Conservation (phyloP, 2,113 vertebrate species). For the Cercocebus atys region DNA sequence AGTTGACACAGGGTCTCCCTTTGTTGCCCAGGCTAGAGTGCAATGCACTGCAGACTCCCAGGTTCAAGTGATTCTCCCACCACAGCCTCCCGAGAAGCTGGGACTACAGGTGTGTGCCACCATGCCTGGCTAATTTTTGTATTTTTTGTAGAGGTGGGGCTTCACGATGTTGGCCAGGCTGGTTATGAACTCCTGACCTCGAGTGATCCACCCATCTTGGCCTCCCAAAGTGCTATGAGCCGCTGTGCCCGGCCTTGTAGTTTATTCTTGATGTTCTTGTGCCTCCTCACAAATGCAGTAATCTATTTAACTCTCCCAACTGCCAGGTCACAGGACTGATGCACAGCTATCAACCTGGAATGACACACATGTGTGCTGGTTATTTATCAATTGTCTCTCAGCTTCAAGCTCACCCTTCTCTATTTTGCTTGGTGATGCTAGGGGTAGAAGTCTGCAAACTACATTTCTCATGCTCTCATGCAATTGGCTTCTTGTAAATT, state of each 20-base stretch:
- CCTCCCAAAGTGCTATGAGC: too few relatives aligned
- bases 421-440: background rate
- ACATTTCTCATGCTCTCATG: background rate
- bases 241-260: accelerated
- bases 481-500: background rate
- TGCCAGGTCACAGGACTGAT: background rate
- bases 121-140: too few relatives aligned
- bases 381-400: background rate
- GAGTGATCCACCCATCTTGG: too few relatives aligned
- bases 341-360: background rate
- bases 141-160: too few relatives aligned
- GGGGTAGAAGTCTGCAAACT: background rate
- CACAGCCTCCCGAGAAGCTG: too few relatives aligned
- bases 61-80: too few relatives aligned
- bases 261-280: background rate
- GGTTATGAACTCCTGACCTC: too few relatives aligned
- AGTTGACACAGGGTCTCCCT: too few relatives aligned
- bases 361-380: background rate
- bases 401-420: background rate
- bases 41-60: too few relatives aligned
- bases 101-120: too few relatives aligned
- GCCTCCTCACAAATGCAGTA: background rate
- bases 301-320: background rate
- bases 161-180: too few relatives aligned
- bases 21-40: too few relatives aligned